Percentiles rank a stretch among this genome's conserved stretches.
Evolutionary conservation across 1,140 invertebrate species (phyloP).

Genomic region (Pteromalus puparum): DNA sequence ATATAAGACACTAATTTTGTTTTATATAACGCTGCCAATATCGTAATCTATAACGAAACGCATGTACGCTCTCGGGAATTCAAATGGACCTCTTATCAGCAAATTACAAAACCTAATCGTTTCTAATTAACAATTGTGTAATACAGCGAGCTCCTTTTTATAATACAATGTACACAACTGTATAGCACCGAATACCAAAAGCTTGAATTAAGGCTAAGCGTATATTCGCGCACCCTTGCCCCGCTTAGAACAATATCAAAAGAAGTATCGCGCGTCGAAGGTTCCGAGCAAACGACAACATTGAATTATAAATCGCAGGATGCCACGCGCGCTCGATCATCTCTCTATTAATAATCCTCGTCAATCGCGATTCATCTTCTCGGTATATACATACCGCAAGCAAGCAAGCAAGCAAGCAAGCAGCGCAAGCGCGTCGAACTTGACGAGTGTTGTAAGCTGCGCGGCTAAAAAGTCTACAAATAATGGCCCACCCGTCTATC

Average conservation of each 20-base stretch:
- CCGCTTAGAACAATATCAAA: background rate
- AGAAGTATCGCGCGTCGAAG: background rate
- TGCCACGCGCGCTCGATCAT: slow-evolving; percentile 5
- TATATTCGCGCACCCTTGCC: slow-evolving; percentile 10
- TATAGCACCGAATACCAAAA: background rate
- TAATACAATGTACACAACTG: background rate
- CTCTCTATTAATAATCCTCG: slow-evolving; percentile 12
- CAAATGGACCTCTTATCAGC: background rate
- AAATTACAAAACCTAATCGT: background rate
- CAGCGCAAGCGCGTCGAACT: slow-evolving; percentile 22
- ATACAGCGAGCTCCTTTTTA: too few species aligned
- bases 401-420: too few species aligned
- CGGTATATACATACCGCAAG: background rate
- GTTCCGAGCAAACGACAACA: slow-evolving; percentile 1
- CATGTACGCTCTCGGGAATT: too few species aligned
- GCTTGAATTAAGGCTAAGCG: slow-evolving; percentile 1
- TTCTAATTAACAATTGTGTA: background rate
- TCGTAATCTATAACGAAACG: background rate
- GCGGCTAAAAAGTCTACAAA: slow-evolving; percentile 34
- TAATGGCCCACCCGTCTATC: background rate
- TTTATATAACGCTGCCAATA: background rate
- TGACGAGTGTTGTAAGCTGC: slow-evolving; percentile 6
- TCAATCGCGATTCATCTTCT: background rate
- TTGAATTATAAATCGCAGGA: slow-evolving; percentile 33
- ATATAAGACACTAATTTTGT: too few species aligned